These are phyloP conservation scores for Lichenostomus cassidix DNA, from an alignment of 2,113 vertebrate species.

Conservation along the genomic window DNA sequence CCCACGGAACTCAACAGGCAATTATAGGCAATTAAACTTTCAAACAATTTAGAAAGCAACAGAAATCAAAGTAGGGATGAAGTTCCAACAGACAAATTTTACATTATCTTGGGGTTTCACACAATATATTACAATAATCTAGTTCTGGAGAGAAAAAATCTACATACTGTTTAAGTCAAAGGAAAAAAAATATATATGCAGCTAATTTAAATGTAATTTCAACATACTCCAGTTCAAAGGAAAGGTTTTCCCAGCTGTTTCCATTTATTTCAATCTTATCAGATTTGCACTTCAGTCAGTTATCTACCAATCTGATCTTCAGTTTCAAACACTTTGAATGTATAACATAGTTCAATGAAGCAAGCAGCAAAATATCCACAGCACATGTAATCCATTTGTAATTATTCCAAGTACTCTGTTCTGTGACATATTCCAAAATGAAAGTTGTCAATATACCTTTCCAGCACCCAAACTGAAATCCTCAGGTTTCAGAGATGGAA, in stretches of 20 bases:
- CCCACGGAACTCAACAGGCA: background rate
- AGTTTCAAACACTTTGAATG: background rate
- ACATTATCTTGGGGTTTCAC: background rate
- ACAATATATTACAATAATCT: background rate
- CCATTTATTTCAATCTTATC: constrained; percentile 13
- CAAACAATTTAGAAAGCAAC: background rate
- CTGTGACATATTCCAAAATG: background rate
- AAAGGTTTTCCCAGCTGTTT: constrained; percentile 13
- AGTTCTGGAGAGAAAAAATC: background rate
- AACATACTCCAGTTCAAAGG: background rate
- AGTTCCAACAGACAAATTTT: background rate
- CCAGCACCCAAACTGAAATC: background rate
- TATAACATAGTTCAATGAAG: background rate
- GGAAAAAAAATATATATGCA: background rate
- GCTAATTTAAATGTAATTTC: background rate
- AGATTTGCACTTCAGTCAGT: background rate
- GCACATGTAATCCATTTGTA: background rate
- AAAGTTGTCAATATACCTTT: background rate
- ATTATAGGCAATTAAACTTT: background rate
- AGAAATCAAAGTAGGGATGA: background rate
- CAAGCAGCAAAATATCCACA: background rate
- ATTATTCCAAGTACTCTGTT: background rate
- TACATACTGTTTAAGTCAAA: background rate
- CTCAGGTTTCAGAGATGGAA: background rate
- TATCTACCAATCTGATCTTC: background rate